Percentiles rank a stretch among this genome's conserved stretches.
These are phyloP conservation scores for Nymphicus hollandicus DNA, from an alignment of 2,113 vertebrate genomes.

Conservation along the genomic window DNA sequence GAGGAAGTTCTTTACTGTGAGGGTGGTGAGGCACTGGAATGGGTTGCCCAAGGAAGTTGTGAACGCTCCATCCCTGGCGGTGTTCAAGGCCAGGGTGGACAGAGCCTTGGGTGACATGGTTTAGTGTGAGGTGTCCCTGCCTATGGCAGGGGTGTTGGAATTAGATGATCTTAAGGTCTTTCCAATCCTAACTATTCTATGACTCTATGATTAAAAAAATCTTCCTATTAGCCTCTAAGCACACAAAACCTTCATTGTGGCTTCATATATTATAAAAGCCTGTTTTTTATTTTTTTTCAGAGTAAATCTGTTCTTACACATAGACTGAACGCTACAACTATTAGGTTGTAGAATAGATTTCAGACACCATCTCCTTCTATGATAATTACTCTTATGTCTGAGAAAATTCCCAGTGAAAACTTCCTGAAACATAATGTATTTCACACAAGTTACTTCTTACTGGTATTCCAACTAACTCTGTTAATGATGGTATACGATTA, in stretches of 20 bases:
- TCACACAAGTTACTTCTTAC: not conserved
- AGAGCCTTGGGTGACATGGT: no score
- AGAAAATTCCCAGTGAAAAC: not conserved
- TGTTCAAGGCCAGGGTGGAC: no score
- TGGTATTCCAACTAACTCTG: not conserved
- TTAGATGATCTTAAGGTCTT: no score
- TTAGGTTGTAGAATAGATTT: not conserved
- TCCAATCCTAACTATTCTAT: no score
- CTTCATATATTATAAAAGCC: not conserved
- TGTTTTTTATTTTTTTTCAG: fast-evolving
- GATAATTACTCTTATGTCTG: not conserved
- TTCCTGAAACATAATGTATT: not conserved
- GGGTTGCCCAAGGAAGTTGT: no score
- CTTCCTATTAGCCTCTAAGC: not conserved
- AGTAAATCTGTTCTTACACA: not conserved
- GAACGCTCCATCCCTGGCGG: no score
- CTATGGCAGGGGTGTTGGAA: no score
- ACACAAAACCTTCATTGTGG: not conserved
- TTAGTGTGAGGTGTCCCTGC: no score
- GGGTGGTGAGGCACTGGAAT: no score
- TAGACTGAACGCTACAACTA: not conserved
- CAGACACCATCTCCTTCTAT: not conserved
- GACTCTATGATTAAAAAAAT: not conserved
- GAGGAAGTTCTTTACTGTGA: no score
- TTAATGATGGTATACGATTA: not conserved